Conservation (phyloP, 2,113 vertebrate species). For the Grammomys dolichurus region DNA sequence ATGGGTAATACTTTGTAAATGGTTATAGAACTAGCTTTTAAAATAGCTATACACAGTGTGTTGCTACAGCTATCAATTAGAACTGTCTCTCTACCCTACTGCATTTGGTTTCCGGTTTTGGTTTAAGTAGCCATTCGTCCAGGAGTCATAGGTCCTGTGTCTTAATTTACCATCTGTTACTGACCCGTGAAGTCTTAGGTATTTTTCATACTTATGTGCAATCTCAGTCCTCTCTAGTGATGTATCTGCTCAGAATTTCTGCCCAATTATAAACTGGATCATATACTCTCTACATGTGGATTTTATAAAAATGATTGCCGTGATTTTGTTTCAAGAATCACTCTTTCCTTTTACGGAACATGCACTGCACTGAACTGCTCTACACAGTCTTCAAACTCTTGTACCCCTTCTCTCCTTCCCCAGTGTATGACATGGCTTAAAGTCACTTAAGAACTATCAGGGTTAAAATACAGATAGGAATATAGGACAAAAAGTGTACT, state of each 20-base stretch:
- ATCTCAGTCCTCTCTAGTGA: background rate
- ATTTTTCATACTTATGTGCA: background rate
- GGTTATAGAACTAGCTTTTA: background rate
- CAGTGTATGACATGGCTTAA: background rate
- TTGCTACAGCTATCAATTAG: background rate
- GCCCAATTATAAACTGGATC: background rate
- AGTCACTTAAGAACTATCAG: background rate
- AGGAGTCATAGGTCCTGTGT: background rate
- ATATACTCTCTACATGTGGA: background rate
- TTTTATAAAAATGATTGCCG: background rate
- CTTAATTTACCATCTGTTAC: constrained; percentile 9
- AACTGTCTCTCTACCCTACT: background rate
- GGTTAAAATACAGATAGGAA: background rate
- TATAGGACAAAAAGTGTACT: background rate
- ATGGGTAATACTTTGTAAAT: background rate
- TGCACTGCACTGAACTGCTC: constrained; percentile 22
- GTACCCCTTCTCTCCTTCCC: background rate
- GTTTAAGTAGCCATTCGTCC: background rate
- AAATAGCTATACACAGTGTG: background rate
- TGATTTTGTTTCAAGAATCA: constrained; percentile 1
- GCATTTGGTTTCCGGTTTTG: background rate
- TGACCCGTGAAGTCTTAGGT: background rate
- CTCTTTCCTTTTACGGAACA: background rate
- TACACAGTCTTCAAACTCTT: background rate
- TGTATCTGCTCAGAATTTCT: background rate